A percentile compares a stretch with the other conserved stretches of the same genome.
These are phyloP conservation scores for Smutsia temminckii DNA, from an alignment of 2,797 vertebrate species.

Conservation along the genomic window DNA sequence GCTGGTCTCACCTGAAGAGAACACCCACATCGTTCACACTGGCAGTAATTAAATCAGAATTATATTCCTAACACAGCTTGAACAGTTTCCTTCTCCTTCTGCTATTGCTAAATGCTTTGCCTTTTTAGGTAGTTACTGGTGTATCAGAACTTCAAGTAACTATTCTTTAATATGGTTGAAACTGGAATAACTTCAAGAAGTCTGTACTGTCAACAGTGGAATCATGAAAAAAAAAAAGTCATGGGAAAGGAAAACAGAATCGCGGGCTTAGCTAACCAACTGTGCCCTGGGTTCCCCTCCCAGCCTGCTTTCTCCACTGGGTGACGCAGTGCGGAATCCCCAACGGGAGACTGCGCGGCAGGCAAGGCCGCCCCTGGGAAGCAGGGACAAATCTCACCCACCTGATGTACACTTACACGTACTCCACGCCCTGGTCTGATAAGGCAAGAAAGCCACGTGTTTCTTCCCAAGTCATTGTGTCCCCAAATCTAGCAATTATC, in stretches of 20 bases:
- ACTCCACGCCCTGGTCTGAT: neutral
- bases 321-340: neutral
- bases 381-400: neutral
- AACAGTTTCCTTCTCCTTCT: neutral
- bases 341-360: neutral
- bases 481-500: neutral
- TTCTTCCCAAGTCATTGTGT: neutral
- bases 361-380: neutral
- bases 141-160: constrained; percentile 21
- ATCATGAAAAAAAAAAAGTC: constrained; percentile 15
- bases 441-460: neutral
- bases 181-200: constrained; percentile 14
- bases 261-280: neutral
- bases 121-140: constrained; percentile 35
- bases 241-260: constrained; percentile 59
- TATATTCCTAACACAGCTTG: neutral
- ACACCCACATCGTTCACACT: neutral
- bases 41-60: neutral
- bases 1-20: neutral
- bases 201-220: constrained; percentile 1
- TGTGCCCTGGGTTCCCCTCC: neutral
- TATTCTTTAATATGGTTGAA: neutral
- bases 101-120: constrained; percentile 14
- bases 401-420: too few species aligned
- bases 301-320: neutral